A percentile compares a stretch with the other conserved stretches of the same genome.
These are phyloP conservation scores for Pelodytes ibericus DNA, from an alignment of 2,797 vertebrate genomes.

Conservation along the genomic window DNA sequence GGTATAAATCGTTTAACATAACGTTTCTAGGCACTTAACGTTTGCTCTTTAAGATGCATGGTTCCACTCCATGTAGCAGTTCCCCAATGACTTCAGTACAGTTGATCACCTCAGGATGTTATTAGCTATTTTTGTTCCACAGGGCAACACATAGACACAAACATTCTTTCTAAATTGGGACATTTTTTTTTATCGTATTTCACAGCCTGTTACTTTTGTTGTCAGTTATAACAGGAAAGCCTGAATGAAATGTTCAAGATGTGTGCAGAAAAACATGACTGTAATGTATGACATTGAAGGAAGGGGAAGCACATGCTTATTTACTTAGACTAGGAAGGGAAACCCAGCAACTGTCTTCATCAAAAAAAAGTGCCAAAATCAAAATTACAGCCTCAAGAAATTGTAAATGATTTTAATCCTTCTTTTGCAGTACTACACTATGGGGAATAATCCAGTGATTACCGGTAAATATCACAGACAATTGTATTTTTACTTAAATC, in stretches of 20 bases:
- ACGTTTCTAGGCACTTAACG: too few species aligned
- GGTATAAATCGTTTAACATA: too few species aligned
- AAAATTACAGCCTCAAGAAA: too few species aligned
- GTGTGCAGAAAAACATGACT: conserved; percentile 41
- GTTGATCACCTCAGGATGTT: conserved; percentile 8
- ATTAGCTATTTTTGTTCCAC: conserved; percentile 36
- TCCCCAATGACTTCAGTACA: background rate
- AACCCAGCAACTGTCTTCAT: conserved; percentile 31
- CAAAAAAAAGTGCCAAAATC: conserved; percentile 17
- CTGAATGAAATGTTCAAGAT: conserved; percentile 38
- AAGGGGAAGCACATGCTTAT: conserved; percentile 51
- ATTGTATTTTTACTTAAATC: too few species aligned
- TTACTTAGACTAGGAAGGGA: conserved; percentile 33
- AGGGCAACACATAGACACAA: conserved; percentile 7
- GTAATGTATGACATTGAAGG: conserved; percentile 33
- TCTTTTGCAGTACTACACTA: too few species aligned
- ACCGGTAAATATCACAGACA: too few species aligned
- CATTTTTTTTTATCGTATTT: conserved; percentile 17
- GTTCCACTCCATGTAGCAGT: background rate
- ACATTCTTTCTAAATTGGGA: conserved; percentile 35
- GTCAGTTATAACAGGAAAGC: conserved; percentile 48
- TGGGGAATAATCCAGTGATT: too few species aligned
- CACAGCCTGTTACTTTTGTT: conserved; percentile 45
- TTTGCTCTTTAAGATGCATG: too few species aligned
- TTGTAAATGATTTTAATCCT: too few species aligned